Evolutionary conservation across 2,113 vertebrate species (phyloP).

Genomic region (Lates calcarifer): DNA sequence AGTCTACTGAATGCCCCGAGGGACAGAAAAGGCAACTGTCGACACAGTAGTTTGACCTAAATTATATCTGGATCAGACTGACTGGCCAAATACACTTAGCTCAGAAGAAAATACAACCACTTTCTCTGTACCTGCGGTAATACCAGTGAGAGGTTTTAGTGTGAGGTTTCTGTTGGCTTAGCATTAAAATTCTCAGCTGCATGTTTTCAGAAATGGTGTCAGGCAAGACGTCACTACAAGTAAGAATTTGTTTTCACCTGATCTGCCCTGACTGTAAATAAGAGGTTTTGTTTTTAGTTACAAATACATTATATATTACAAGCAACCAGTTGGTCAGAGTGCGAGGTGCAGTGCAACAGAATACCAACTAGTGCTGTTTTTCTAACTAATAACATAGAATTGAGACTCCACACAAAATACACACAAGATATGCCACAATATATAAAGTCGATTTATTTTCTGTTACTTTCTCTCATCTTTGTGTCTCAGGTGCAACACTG

Average conservation of each 20-base stretch:
- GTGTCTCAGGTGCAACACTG: conserved; percentile 93
- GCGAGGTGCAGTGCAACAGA: not conserved
- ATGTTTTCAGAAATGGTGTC: conserved; percentile 26
- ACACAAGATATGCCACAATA: not conserved
- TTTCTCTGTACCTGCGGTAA: conserved; percentile 20
- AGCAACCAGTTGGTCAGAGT: not conserved
- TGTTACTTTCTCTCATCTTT: not conserved
- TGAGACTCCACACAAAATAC: too few relatives aligned
- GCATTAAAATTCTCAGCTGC: not conserved
- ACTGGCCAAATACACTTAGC: conserved; percentile 42
- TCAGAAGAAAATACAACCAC: conserved; percentile 32
- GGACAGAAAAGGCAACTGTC: conserved; percentile 32
- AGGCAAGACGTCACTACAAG: not conserved
- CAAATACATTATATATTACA: not conserved
- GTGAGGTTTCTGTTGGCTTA: conserved; percentile 35
- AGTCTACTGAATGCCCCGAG: conserved; percentile 17
- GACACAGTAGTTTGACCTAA: conserved; percentile 70
- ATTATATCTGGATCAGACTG: conserved; percentile 59
- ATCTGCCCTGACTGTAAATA: not conserved
- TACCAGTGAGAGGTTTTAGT: conserved; percentile 21
- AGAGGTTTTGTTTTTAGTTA: not conserved
- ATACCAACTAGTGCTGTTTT: not conserved
- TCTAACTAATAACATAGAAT: too few relatives aligned
- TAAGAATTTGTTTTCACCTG: conserved; percentile 1
- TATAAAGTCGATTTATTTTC: not conserved